These are phyloP conservation scores for Ommatoiulus sabulosus DNA, from an alignment of 2,888 invertebrate genomes.

Conservation along the genomic window DNA sequence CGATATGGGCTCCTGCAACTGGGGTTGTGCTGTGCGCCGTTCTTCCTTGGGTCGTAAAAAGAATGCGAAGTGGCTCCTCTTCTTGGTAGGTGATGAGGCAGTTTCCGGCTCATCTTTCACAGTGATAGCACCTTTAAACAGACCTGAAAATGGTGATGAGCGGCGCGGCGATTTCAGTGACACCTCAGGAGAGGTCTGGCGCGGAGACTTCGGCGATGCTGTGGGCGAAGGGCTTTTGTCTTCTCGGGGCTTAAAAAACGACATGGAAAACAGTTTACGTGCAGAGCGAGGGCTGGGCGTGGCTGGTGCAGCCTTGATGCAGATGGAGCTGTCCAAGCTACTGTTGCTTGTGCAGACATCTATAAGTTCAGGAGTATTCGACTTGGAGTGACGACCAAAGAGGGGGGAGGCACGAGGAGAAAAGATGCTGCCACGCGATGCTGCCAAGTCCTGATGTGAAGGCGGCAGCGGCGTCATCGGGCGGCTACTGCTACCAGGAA, in stretches of 20 bases:
- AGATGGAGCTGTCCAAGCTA: neutral
- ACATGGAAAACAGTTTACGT: slow-evolving; percentile 58
- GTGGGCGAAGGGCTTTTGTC: slow-evolving; percentile 59
- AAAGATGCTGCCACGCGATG: slow-evolving; percentile 9
- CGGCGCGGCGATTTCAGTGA: slow-evolving; percentile 54
- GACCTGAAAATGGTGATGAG: slow-evolving; percentile 55
- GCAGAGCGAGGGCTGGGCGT: slow-evolving; percentile 60
- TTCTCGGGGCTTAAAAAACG: slow-evolving; percentile 60
- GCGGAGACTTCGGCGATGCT: slow-evolving; percentile 59
- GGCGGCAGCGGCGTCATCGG: slow-evolving; percentile 37
- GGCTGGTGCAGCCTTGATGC: neutral
- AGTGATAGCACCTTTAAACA: slow-evolving; percentile 52
- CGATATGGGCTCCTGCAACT: neutral
- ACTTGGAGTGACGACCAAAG: slow-evolving; percentile 45
- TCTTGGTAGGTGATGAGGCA: slow-evolving; percentile 55
- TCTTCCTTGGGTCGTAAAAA: slow-evolving; percentile 47
- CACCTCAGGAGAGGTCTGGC: slow-evolving; percentile 51
- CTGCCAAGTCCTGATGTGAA: neutral
- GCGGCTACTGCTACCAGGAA: neutral
- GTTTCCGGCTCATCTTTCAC: slow-evolving; percentile 43
- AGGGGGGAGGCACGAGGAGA: slow-evolving; percentile 55
- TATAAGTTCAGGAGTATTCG: neutral
- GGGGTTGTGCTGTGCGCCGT: neutral
- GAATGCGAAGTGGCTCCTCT: slow-evolving; percentile 52
- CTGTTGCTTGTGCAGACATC: neutral